Evolutionary conservation across 1,140 invertebrate species (phyloP).

Genomic region (Oryctes rhinoceros): DNA sequence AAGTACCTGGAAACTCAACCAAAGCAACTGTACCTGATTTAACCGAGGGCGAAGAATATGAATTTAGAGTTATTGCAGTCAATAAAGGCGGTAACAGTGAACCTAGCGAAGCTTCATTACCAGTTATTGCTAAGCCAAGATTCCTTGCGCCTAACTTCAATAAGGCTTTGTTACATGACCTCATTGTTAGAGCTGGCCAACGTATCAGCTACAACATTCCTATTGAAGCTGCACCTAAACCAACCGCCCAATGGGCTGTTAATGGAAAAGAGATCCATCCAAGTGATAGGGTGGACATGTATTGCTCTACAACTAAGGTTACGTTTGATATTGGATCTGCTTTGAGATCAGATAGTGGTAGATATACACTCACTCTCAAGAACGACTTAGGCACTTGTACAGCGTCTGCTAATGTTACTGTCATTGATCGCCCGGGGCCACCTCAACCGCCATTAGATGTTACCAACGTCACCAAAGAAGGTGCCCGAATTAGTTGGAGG

Average conservation of each 20-base stretch:
- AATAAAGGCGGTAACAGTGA: slow-evolving; percentile 96
- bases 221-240: slow-evolving; percentile 84
- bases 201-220: slow-evolving; percentile 89
- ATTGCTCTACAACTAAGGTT: slow-evolving; percentile 77
- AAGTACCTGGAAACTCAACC: slow-evolving; percentile 78
- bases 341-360: slow-evolving; percentile 81
- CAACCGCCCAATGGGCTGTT: slow-evolving; percentile 88
- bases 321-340: slow-evolving; percentile 89
- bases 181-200: slow-evolving; percentile 89
- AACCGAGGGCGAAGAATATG: slow-evolving; percentile 93
- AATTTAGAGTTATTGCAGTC: slow-evolving; percentile 95
- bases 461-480: slow-evolving; percentile 87
- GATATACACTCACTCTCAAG: slow-evolving; percentile 84
- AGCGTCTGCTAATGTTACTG: slow-evolving; percentile 86
- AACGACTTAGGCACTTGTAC: slow-evolving; percentile 85
- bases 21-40: slow-evolving; percentile 85
- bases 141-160: slow-evolving; percentile 88
- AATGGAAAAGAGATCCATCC: slow-evolving; percentile 78
- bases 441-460: slow-evolving; percentile 89
- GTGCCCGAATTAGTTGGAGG: slow-evolving; percentile 85
- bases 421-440: slow-evolving; percentile 86
- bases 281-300: slow-evolving; percentile 75
- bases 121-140: slow-evolving; percentile 84
- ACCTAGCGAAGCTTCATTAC: slow-evolving; percentile 89
- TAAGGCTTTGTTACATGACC: slow-evolving; percentile 81